These are phyloP conservation scores for Yponomeuta malinellus DNA, from an alignment of 2,888 invertebrate species.

Conservation along the genomic window DNA sequence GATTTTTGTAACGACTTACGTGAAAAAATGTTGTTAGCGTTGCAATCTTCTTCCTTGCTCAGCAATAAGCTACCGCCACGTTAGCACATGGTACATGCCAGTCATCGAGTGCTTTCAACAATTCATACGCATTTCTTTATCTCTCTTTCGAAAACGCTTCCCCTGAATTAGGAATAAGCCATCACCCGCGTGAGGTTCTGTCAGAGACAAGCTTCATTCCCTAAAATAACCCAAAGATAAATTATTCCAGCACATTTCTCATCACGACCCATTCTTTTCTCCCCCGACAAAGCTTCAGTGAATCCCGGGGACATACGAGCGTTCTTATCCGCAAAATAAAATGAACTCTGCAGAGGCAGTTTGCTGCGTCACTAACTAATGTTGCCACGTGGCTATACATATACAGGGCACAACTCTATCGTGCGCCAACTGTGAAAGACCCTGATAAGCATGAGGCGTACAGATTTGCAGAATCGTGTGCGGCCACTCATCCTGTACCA, in stretches of 20 bases:
- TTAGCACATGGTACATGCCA: constrained; percentile 22
- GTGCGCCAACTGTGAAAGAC: constrained; percentile 51
- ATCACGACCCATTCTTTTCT: constrained; percentile 62
- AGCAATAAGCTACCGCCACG: constrained; percentile 13
- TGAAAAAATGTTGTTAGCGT: constrained; percentile 54
- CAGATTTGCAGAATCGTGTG: constrained; percentile 61
- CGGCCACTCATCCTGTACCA: constrained; percentile 53
- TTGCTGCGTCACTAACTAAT: constrained; percentile 44
- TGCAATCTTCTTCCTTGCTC: constrained; percentile 38
- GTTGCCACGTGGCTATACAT: constrained; percentile 35
- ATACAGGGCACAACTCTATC: constrained; percentile 29
- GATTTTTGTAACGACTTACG: constrained; percentile 54
- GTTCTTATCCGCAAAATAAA: constrained; percentile 61
- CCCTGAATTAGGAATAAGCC: constrained; percentile 60
- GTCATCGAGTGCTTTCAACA: constrained; percentile 58
- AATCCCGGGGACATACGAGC: constrained; percentile 58
- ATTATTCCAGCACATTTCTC: constrained; percentile 68
- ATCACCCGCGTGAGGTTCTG: constrained; percentile 45
- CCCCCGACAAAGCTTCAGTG: constrained; percentile 57
- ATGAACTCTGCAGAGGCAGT: constrained; percentile 46
- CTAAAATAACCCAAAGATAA: constrained; percentile 64
- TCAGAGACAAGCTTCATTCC: constrained; percentile 51
- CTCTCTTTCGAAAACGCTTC: constrained; percentile 50
- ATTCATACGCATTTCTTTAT: constrained; percentile 52
- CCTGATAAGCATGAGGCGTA: constrained; percentile 61